phyloP scores from a whole-genome alignment of 2,113 vertebrate genomes.

The Sphaerodactylus townsendi region DNA sequence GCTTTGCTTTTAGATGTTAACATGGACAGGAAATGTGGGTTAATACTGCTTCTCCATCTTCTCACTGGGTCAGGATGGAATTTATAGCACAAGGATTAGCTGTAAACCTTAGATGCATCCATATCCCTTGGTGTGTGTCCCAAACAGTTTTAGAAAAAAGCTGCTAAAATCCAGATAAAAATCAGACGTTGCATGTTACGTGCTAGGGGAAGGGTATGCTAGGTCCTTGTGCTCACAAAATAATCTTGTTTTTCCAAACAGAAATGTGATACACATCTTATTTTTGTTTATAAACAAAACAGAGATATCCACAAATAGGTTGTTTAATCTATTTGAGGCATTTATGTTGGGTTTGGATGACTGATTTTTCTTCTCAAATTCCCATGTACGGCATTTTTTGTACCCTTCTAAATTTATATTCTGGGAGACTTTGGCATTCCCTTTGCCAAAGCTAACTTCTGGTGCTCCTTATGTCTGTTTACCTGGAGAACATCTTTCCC shows the following conservation, averaged over 20 bases:
- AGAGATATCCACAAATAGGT: background rate
- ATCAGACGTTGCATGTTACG: background rate
- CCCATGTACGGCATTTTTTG: background rate
- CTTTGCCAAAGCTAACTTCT: background rate
- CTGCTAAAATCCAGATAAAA: conserved; percentile 15
- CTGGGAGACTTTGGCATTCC: background rate
- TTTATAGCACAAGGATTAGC: conserved; percentile 57
- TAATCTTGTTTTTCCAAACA: background rate
- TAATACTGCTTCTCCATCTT: background rate
- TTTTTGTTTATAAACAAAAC: background rate
- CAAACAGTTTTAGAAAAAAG: conserved; percentile 26
- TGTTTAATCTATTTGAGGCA: background rate
- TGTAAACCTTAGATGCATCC: conserved; percentile 30
- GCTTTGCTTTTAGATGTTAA: background rate
- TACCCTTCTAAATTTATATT: background rate
- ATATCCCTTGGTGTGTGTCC: conserved; percentile 34
- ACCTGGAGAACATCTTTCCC: background rate
- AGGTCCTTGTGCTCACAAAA: background rate
- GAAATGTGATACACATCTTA: too few relatives aligned
- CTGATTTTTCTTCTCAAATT: background rate
- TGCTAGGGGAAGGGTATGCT: too few relatives aligned
- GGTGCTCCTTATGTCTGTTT: background rate
- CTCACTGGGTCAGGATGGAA: conserved; percentile 46
- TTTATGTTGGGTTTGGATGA: background rate
- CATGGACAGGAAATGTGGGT: conserved; percentile 18